phyloP scores from a whole-genome alignment of 2,797 vertebrate genomes.

The Pyrocephalus nanus region DNA sequence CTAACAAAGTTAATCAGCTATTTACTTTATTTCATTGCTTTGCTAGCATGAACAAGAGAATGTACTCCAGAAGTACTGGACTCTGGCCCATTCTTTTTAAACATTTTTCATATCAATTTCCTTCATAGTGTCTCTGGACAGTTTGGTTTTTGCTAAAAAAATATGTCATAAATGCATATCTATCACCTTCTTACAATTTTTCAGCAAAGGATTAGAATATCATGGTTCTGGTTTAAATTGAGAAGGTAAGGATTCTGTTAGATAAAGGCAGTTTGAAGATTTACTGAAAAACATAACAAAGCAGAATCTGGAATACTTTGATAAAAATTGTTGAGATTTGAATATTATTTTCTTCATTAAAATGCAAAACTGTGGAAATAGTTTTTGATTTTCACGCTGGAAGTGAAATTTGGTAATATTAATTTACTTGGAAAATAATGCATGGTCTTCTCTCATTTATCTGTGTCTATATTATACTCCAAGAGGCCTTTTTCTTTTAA shows the following conservation, averaged over 20 bases:
- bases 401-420: not conserved
- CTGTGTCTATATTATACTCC: not conserved
- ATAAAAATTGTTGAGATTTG: not conserved
- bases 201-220: not conserved
- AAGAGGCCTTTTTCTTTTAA: not conserved
- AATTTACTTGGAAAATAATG: not conserved
- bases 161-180: rapidly evolving
- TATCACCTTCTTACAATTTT: not conserved
- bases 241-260: not conserved
- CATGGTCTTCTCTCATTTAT: not conserved
- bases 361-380: not conserved
- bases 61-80: too few relatives aligned
- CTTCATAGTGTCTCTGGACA: not conserved
- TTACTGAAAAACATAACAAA: not conserved
- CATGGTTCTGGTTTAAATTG: not conserved
- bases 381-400: not conserved
- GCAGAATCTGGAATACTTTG: not conserved
- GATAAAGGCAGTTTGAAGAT: not conserved
- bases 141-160: not conserved
- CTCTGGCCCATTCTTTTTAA: not conserved
- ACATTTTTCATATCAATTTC: not conserved
- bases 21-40: not conserved
- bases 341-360: not conserved
- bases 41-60: not conserved
- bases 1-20: not conserved